phyloP scores from a whole-genome alignment of 2,888 invertebrate genomes.

The Hoplodrina blanda region DNA sequence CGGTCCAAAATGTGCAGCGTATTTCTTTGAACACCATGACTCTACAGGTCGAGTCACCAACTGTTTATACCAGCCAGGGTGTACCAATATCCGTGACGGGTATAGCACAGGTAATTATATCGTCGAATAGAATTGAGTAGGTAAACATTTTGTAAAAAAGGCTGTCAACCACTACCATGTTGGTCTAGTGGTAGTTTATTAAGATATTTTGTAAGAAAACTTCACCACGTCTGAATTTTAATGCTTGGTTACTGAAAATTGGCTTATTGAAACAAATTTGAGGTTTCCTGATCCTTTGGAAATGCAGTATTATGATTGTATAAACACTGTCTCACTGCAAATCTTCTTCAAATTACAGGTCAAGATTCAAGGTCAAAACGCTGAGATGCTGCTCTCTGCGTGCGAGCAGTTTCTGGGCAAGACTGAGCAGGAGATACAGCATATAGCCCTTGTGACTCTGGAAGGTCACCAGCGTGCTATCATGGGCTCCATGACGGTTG shows the following conservation, averaged over 20 bases:
- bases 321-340: not conserved
- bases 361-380: slow-evolving; percentile 97
- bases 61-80: slow-evolving; percentile 98
- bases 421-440: slow-evolving; percentile 96
- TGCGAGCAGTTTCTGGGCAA: slow-evolving; percentile 98
- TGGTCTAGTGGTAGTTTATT: too few relatives aligned
- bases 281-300: too few relatives aligned
- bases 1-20: slow-evolving; percentile 96
- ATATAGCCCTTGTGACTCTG: slow-evolving; percentile 97
- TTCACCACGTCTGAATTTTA: too few relatives aligned
- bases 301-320: too few relatives aligned
- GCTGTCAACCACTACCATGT: not conserved
- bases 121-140: too few relatives aligned
- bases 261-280: too few relatives aligned
- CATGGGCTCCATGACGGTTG: slow-evolving; percentile 99
- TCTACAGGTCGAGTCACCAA: slow-evolving; percentile 98
- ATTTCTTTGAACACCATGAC: slow-evolving; percentile 99
- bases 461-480: slow-evolving; percentile 98
- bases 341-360: slow-evolving; percentile 89
- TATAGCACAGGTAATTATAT: slow-evolving; percentile 95
- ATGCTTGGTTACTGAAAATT: too few relatives aligned
- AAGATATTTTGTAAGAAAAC: too few relatives aligned
- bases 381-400: slow-evolving; percentile 96
- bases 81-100: slow-evolving; percentile 99
- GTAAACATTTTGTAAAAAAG: not conserved